A percentile compares a stretch with the other conserved stretches of the same genome.
These are phyloP conservation scores for Bubo bubo DNA, from an alignment of 2,113 vertebrate species.

Conservation along the genomic window DNA sequence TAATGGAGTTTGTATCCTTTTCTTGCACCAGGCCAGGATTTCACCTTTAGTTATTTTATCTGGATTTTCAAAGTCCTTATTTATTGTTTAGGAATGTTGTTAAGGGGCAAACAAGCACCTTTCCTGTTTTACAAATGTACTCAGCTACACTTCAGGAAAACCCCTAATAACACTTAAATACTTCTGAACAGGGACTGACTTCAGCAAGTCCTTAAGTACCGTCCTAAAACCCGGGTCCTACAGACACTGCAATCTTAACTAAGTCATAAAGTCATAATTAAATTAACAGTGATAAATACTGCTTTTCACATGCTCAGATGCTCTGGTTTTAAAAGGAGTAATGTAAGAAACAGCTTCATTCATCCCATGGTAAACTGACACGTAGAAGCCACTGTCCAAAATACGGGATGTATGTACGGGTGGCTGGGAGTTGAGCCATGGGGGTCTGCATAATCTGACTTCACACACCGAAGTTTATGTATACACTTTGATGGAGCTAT, in stretches of 20 bases:
- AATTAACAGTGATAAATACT: neutral
- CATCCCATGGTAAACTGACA: neutral
- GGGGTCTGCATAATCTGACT: neutral
- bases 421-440: neutral
- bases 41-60: neutral
- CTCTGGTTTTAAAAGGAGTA: neutral
- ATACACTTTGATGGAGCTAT: neutral
- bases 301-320: neutral
- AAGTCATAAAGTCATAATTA: neutral
- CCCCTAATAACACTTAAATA: neutral
- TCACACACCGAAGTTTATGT: neutral
- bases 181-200: neutral
- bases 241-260: neutral
- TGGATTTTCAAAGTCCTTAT: neutral
- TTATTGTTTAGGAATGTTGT: neutral
- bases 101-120: neutral
- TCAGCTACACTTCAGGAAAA: neutral
- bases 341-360: neutral
- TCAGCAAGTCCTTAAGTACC: neutral
- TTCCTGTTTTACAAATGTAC: neutral
- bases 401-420: rapidly evolving
- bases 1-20: neutral
- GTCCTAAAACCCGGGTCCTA: neutral
- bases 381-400: neutral
- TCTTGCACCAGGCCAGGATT: neutral